Conservation (phyloP, 2,888 invertebrate genomes). For the Polydrusus pterygomalis region DNA sequence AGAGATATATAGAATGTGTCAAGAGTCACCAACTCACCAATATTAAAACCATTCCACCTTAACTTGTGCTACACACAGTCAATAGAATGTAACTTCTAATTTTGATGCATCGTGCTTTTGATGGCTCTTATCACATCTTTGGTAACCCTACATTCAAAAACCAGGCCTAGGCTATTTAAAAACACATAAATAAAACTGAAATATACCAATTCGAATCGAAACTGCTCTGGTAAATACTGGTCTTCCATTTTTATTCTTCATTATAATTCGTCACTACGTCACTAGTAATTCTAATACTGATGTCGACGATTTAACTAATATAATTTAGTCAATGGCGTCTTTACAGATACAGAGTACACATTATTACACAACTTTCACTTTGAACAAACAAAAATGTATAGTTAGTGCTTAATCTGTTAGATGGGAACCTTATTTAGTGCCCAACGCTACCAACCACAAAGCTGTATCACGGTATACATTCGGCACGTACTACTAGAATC, state of each 20-base stretch:
- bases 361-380: constrained; percentile 33
- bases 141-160: too few relatives aligned
- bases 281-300: not conserved
- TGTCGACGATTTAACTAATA: constrained; percentile 1
- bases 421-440: too few relatives aligned
- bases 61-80: too few relatives aligned
- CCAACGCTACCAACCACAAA: too few relatives aligned
- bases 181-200: constrained; percentile 8
- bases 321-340: not conserved
- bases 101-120: too few relatives aligned
- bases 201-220: constrained; percentile 68
- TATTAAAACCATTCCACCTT: too few relatives aligned
- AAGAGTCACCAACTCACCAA: too few relatives aligned
- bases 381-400: not conserved
- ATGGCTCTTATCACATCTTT: too few relatives aligned
- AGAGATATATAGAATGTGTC: too few relatives aligned
- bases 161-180: not conserved
- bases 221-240: constrained; percentile 66
- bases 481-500: too few relatives aligned
- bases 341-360: not conserved
- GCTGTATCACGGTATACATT: too few relatives aligned
- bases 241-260: constrained; percentile 58
- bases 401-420: not conserved
- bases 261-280: constrained; percentile 4
- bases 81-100: too few relatives aligned